Conservation (phyloP, 2,797 vertebrate species). For the Acrocephalus scirpaceus region DNA sequence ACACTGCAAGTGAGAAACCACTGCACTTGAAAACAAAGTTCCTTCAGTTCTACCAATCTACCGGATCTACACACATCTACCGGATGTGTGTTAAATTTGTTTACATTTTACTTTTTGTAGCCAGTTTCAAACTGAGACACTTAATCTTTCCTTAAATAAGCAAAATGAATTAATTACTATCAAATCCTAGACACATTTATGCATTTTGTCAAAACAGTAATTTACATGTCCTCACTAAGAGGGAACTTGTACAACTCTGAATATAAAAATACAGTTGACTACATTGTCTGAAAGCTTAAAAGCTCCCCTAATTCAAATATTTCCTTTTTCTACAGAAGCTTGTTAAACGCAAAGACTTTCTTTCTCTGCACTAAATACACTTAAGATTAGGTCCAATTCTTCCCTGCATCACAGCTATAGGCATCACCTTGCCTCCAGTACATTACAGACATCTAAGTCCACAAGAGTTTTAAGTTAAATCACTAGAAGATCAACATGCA, state of each 20-base stretch:
- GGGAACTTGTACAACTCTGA: neutral
- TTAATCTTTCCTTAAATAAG: constrained; percentile 18
- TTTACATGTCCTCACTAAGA: constrained; percentile 25
- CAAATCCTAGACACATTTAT: constrained; percentile 31
- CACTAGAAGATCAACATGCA: neutral
- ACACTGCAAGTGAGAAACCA: constrained; percentile 6
- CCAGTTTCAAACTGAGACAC: neutral
- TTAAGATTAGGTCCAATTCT: neutral
- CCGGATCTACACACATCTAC: too few relatives aligned
- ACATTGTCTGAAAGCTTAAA: constrained; percentile 28
- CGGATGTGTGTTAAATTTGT: neutral
- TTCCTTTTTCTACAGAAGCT: neutral
- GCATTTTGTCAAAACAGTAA: constrained; percentile 56
- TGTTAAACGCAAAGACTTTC: neutral
- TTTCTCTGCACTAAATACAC: neutral
- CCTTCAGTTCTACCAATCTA: neutral
- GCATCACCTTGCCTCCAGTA: neutral
- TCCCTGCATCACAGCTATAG: neutral
- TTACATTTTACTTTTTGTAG: constrained; percentile 42
- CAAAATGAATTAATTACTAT: constrained; percentile 44
- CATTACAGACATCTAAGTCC: neutral
- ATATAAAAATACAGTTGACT: constrained; percentile 6
- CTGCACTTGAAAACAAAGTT: neutral
- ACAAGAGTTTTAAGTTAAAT: neutral
- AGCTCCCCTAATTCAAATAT: neutral